phyloP scores from a whole-genome alignment of 2,113 vertebrate genomes.

The Mohoua ochrocephala region DNA sequence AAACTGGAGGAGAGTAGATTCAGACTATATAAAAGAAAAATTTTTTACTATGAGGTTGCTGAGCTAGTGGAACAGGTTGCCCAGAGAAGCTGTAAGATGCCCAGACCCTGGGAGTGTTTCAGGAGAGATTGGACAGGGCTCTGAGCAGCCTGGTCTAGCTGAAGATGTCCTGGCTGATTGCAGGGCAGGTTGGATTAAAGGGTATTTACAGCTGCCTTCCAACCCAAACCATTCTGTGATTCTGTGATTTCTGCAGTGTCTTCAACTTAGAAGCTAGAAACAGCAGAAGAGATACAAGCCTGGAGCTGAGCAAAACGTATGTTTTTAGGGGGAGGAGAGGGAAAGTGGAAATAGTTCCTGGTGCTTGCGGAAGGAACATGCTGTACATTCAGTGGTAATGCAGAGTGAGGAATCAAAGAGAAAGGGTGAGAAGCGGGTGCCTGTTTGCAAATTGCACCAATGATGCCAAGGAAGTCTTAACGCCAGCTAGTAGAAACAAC shows the following conservation, averaged over 20 bases:
- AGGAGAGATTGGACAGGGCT: neutral
- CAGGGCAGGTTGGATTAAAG: neutral
- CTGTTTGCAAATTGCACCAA: neutral
- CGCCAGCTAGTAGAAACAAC: neutral
- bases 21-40: neutral
- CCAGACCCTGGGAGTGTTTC: neutral
- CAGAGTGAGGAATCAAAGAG: neutral
- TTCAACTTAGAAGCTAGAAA: neutral
- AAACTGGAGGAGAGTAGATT: neutral
- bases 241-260: neutral
- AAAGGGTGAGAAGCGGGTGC: rapidly evolving
- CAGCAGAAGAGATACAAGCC: neutral
- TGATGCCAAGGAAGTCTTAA: neutral
- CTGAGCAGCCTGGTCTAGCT: neutral
- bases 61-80: neutral
- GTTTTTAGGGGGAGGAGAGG: neutral
- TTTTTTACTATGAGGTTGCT: neutral
- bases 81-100: neutral
- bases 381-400: neutral
- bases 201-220: neutral
- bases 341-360: neutral
- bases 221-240: neutral
- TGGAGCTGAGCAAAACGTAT: neutral
- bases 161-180: neutral
- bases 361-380: rapidly evolving